Base-by-base conservation (phyloP, 2,888 invertebrate species). In the Monochamus alternatus region DNA sequence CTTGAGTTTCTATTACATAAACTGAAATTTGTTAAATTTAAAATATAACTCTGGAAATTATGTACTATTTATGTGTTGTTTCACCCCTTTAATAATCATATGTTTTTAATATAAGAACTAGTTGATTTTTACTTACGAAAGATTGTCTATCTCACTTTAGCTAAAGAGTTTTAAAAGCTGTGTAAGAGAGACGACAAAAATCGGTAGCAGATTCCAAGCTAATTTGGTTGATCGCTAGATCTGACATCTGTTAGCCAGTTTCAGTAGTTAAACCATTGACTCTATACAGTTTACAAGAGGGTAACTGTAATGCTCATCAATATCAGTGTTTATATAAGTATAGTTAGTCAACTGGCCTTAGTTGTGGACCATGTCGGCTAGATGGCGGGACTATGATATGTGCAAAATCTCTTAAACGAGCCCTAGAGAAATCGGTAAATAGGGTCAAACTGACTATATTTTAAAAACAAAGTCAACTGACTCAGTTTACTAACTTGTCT, bases 61-160 rank as follows among this genome's bases (percentile, higher is more conserved):
- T 8, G 44, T 14, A 47, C 47, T 67, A 74, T 78, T 65, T 59
- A 67, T 32, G 32, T 78, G 67, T 62, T 78, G 71, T 68, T 73
- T 78, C 70, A 75, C 75, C 68, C 72, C 60, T 77, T 77, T 58
- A 75, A 67, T 81, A 81, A 83, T 83, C 84, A 83, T 81, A 84
- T 84, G 84, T 83, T 84, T 83, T 80, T 80, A 81, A 81, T 81
- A 75, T 77, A 72, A 30, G 67, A 38, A 43, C 70, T 65, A 62
- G 75, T 74, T 75, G 73, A 74, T 67, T 79, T 75, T 76, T 75
- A 75, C 47, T 63, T 51, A 58, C 72, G 43, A 30, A 68, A 59
- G 5, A 14, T 2, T 14, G 8, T n/a, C 32, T 43, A 22, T 68
- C 68, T 68, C 59, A 3, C 43, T 68, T 8, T 59, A 38, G 0